phyloP scores from a whole-genome alignment of 2,888 invertebrate genomes.

The Perizoma flavofasciatum region DNA sequence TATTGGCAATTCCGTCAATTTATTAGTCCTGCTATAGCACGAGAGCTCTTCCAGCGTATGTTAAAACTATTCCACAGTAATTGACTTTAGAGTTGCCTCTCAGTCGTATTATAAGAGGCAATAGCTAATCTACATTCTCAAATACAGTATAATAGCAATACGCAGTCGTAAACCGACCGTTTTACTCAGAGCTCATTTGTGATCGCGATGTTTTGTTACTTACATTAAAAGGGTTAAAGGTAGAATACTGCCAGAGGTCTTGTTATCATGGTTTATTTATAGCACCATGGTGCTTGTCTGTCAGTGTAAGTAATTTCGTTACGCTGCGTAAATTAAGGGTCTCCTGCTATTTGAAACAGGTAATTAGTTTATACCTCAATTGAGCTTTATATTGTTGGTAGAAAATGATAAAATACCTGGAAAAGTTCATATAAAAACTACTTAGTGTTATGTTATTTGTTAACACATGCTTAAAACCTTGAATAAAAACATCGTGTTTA shows the following conservation, averaged over 20 bases:
- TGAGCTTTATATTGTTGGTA: conserved; percentile 54
- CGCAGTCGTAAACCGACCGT: conserved; percentile 52
- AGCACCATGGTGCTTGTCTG: conserved; percentile 60
- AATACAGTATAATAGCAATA: conserved; percentile 67
- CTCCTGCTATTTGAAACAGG: conserved; percentile 68
- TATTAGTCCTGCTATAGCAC: conserved; percentile 55
- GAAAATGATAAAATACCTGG: conserved; percentile 8
- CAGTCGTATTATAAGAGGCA: conserved; percentile 64
- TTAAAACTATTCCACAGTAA: conserved; percentile 73
- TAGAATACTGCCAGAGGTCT: conserved; percentile 40
- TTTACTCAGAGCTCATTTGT: conserved; percentile 50
- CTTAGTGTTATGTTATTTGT: too few relatives aligned
- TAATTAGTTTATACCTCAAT: conserved; percentile 74
- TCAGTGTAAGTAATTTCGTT: conserved; percentile 77
- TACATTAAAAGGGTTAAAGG: conserved; percentile 28
- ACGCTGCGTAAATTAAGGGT: conserved; percentile 74
- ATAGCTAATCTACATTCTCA: conserved; percentile 79
- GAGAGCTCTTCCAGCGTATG: conserved; percentile 65
- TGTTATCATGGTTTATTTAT: conserved; percentile 43
- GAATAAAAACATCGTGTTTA: too few relatives aligned
- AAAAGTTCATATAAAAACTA: too few relatives aligned
- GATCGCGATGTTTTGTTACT: conserved; percentile 45
- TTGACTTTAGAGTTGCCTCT: conserved; percentile 67
- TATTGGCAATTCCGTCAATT: conserved; percentile 65
- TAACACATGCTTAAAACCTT: neutral